A percentile compares a stretch with the other conserved stretches of the same genome.
Evolutionary conservation across 2,797 vertebrate genomes (phyloP).

Genomic region (Pagetopsis macropterus): DNA sequence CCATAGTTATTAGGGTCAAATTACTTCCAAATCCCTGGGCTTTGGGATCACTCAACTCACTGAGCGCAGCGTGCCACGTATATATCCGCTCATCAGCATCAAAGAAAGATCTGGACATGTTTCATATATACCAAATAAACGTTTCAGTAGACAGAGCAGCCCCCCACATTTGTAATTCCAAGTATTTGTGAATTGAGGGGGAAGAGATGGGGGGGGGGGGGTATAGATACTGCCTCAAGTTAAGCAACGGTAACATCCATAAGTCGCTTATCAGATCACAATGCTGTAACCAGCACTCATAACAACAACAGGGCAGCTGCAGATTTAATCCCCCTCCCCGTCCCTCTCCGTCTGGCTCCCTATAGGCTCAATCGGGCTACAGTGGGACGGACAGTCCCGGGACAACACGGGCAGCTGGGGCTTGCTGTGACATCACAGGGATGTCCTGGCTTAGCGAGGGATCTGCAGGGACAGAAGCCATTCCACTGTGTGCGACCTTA

Average conservation of each 20-base stretch:
- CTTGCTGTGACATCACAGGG: slow-evolving; percentile 72
- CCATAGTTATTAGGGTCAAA: slow-evolving; percentile 34
- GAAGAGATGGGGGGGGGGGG: slow-evolving; percentile 18
- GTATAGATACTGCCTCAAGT: slow-evolving; percentile 61
- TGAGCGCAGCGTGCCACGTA: slow-evolving; percentile 53
- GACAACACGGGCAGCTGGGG: slow-evolving; percentile 66
- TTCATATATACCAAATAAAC: slow-evolving; percentile 78
- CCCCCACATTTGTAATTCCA: slow-evolving; percentile 3
- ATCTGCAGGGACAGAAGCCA: slow-evolving; percentile 57
- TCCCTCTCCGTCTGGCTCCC: slow-evolving; percentile 63
- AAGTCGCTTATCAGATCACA: slow-evolving; percentile 77
- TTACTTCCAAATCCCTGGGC: slow-evolving; percentile 32
- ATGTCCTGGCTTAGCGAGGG: slow-evolving; percentile 51
- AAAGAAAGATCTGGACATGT: slow-evolving; percentile 67
- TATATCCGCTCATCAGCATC: slow-evolving; percentile 56
- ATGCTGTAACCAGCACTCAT: slow-evolving; percentile 65
- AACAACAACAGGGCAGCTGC: slow-evolving; percentile 73
- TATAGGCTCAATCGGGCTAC: slow-evolving; percentile 60
- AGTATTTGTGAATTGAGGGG: slow-evolving; percentile 57
- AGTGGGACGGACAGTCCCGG: slow-evolving; percentile 56
- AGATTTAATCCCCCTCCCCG: slow-evolving; percentile 68
- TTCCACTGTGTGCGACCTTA: slow-evolving; percentile 52
- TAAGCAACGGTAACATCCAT: slow-evolving; percentile 67
- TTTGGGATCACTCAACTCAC: slow-evolving; percentile 37
- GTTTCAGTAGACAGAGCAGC: slow-evolving; percentile 66